phyloP scores from a whole-genome alignment of 2,888 invertebrate species.

The Sinelater perroti region DNA sequence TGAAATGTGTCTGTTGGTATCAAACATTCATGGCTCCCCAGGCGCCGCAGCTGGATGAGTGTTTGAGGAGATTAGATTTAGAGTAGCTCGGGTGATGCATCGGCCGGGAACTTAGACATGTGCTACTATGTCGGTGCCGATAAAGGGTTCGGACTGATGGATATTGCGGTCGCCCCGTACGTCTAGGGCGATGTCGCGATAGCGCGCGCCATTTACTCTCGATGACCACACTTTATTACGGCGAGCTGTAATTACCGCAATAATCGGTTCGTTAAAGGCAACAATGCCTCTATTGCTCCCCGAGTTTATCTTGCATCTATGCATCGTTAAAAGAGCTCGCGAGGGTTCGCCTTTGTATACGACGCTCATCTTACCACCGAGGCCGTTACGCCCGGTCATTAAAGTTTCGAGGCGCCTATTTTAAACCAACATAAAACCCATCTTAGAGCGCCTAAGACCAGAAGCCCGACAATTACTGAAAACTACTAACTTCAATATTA shows the following conservation, averaged over 20 bases:
- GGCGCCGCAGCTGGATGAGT: conserved; percentile 17
- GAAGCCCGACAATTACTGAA: not conserved
- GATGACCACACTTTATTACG: conserved; percentile 59
- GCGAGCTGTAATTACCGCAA: conserved; percentile 57
- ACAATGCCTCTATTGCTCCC: conserved; percentile 40
- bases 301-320: conserved; percentile 34
- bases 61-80: conserved; percentile 39
- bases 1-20: conserved; percentile 25
- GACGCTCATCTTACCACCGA: conserved; percentile 23
- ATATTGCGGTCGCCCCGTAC: conserved; percentile 38
- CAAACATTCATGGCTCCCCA: conserved; percentile 32
- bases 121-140: conserved; percentile 21
- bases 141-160: conserved; percentile 39
- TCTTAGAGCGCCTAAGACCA: conserved; percentile 17
- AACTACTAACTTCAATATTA: not conserved
- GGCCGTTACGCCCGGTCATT: conserved; percentile 24
- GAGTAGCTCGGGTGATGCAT: conserved; percentile 31
- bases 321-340: conserved; percentile 34
- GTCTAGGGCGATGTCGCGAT: conserved; percentile 53
- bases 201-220: conserved; percentile 57
- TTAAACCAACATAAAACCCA: conserved; percentile 26
- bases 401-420: conserved; percentile 22
- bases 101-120: conserved; percentile 32
- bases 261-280: conserved; percentile 54
- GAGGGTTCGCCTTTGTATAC: conserved; percentile 22